phyloP scores from a whole-genome alignment of 2,113 vertebrate genomes.

The Chaetops frenatus region DNA sequence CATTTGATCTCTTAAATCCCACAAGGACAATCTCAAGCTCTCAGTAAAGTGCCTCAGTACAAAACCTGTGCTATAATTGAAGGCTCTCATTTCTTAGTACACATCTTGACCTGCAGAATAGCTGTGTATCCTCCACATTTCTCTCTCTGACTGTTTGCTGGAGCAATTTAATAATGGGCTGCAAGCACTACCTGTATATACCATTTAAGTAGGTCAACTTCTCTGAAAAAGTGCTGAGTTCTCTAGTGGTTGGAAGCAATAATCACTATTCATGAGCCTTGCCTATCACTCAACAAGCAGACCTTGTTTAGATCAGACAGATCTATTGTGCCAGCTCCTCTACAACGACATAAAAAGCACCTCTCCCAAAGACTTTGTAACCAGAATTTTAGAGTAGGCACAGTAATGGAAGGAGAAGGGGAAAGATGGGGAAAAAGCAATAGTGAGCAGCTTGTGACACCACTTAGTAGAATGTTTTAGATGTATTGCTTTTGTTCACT shows the following conservation, averaged over 20 bases:
- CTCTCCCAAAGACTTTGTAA: neutral
- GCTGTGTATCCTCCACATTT: neutral
- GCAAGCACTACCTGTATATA: neutral
- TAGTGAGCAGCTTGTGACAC: neutral
- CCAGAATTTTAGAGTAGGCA: neutral
- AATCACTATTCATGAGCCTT: conserved; percentile 50
- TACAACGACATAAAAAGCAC: neutral
- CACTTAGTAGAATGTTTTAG: neutral
- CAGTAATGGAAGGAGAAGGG: neutral
- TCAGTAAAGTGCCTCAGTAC: neutral
- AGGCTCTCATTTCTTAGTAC: neutral
- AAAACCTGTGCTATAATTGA: neutral
- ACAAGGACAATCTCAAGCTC: neutral
- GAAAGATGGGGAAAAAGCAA: neutral
- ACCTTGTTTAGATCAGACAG: conserved; percentile 42
- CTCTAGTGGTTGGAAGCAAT: neutral
- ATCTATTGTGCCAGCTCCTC: neutral
- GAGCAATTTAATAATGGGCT: neutral
- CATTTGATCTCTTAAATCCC: neutral
- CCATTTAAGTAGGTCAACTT: conserved; percentile 40
- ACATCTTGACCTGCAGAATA: neutral
- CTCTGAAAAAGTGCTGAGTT: conserved; percentile 10
- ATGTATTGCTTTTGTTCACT: neutral
- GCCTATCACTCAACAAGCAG: conserved; percentile 18
- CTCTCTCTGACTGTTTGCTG: neutral